Evolutionary conservation across 1,140 invertebrate species (phyloP).

Genomic region (Drosophila bocki): DNA sequence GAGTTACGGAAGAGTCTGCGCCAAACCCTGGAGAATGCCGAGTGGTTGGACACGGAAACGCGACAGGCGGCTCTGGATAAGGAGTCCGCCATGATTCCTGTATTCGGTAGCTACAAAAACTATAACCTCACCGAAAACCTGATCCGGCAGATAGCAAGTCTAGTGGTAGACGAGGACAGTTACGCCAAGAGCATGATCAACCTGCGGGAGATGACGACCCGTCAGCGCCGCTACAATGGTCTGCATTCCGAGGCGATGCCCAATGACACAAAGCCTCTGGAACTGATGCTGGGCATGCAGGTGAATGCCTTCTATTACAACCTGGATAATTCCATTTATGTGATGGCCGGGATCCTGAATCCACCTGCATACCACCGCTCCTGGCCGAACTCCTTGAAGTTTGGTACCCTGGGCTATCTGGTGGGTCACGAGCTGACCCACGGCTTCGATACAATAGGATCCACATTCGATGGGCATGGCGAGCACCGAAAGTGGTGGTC

Average conservation of each 20-base stretch:
- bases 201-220: slow-evolving; percentile 32
- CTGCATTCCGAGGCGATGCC: slow-evolving; percentile 38
- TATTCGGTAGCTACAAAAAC: slow-evolving; percentile 88
- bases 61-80: slow-evolving; percentile 87
- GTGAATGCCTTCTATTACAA: slow-evolving; percentile 82
- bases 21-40: slow-evolving; percentile 87
- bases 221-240: slow-evolving; percentile 56
- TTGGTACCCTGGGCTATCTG: slow-evolving; percentile 71
- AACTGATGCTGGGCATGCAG: slow-evolving; percentile 65
- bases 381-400: slow-evolving; percentile 76
- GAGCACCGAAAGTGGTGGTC: slow-evolving; percentile 76
- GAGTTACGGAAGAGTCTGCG: slow-evolving; percentile 87
- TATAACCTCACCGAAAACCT: slow-evolving; percentile 32
- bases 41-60: slow-evolving; percentile 91
- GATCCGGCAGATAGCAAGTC: slow-evolving; percentile 50
- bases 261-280: slow-evolving; percentile 64
- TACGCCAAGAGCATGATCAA: slow-evolving; percentile 61
- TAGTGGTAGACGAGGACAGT: slow-evolving; percentile 31
- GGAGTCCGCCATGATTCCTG: slow-evolving; percentile 86
- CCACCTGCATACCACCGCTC: slow-evolving; percentile 94
- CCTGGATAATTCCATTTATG: slow-evolving; percentile 75
- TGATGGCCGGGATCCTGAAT: slow-evolving; percentile 95
- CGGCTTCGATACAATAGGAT: slow-evolving; percentile 69
- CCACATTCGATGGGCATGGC: slow-evolving; percentile 55
- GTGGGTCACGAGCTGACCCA: slow-evolving; percentile 79